A percentile compares a stretch with the other conserved stretches of the same genome.
These are phyloP conservation scores for Ips typographus DNA, from an alignment of 1,140 invertebrate species.

Conservation along the genomic window DNA sequence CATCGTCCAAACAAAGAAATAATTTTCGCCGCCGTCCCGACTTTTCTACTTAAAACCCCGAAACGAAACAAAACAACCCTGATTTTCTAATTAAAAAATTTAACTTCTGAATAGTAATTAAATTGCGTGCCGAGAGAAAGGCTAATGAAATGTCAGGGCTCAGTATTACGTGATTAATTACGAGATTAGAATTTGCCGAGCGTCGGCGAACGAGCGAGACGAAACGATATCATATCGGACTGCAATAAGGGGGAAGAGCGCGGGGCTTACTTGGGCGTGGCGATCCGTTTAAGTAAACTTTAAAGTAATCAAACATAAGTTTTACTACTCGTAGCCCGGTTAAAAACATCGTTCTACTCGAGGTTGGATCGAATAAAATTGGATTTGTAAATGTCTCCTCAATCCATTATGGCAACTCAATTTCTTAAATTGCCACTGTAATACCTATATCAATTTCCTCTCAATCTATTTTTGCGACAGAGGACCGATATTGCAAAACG, in stretches of 20 bases:
- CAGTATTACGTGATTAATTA: conserved; percentile 30
- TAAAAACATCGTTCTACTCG: too few relatives aligned
- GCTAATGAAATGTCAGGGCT: conserved; percentile 34
- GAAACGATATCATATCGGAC: conserved; percentile 25
- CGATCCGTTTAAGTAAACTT: background rate
- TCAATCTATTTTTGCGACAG: conserved; percentile 31
- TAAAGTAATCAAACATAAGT: too few relatives aligned
- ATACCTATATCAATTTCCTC: conserved; percentile 34
- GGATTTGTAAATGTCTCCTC: conserved; percentile 31
- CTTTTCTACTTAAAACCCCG: conserved; percentile 14
- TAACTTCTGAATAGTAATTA: conserved; percentile 28
- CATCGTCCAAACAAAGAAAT: conserved; percentile 24
- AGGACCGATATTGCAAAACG: conserved; percentile 40
- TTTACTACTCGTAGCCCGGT: background rate
- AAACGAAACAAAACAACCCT: conserved; percentile 25
- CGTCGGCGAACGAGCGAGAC: conserved; percentile 11
- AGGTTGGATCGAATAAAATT: conserved; percentile 23
- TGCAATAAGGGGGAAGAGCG: conserved; percentile 11
- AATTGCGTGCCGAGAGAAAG: conserved; percentile 30
- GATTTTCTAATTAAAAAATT: conserved; percentile 28
- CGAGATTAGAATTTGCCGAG: conserved; percentile 32
- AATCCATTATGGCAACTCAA: conserved; percentile 35
- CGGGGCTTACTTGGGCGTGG: background rate
- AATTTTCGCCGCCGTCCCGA: conserved; percentile 13
- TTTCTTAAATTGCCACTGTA: conserved; percentile 34